phyloP scores from a whole-genome alignment of 2,797 vertebrate species.

The Todus mexicanus region DNA sequence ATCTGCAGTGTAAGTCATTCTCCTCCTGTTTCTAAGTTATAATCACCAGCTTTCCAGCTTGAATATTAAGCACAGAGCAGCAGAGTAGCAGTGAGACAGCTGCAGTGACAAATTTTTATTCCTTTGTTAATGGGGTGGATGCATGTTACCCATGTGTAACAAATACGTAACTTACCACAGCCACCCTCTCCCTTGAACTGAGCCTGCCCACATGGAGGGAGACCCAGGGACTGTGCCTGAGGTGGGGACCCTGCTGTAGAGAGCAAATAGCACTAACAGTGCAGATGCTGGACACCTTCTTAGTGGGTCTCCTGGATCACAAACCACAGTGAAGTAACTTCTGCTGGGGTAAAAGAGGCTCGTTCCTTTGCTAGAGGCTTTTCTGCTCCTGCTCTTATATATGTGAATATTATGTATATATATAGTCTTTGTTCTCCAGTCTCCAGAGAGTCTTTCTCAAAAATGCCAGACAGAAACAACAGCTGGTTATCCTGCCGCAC shows the following conservation, averaged over 20 bases:
- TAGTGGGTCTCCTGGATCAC: neutral
- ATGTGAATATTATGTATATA: no score
- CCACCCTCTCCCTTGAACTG: neutral
- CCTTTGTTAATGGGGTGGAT: neutral
- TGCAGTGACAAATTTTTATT: neutral
- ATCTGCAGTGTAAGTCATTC: constrained; percentile 5
- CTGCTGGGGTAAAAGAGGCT: neutral
- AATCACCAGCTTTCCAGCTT: neutral
- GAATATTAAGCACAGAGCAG: neutral
- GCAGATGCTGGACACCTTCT: neutral
- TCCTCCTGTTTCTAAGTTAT: neutral
- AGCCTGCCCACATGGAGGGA: neutral
- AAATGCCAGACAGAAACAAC: neutral
- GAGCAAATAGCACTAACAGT: neutral
- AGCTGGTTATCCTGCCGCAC: neutral
- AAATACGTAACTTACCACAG: neutral
- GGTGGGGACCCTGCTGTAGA: neutral
- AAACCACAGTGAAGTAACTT: neutral
- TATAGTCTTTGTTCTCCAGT: neutral
- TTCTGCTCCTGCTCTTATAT: neutral
- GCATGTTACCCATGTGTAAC: neutral
- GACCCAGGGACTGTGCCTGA: neutral
- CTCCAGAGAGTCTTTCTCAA: neutral
- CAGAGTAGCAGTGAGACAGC: neutral
- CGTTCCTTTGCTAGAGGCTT: neutral